A percentile compares a stretch with the other conserved stretches of the same genome.
Evolutionary conservation across 2,113 vertebrate species (phyloP).

Genomic region (Tyrannus savana): DNA sequence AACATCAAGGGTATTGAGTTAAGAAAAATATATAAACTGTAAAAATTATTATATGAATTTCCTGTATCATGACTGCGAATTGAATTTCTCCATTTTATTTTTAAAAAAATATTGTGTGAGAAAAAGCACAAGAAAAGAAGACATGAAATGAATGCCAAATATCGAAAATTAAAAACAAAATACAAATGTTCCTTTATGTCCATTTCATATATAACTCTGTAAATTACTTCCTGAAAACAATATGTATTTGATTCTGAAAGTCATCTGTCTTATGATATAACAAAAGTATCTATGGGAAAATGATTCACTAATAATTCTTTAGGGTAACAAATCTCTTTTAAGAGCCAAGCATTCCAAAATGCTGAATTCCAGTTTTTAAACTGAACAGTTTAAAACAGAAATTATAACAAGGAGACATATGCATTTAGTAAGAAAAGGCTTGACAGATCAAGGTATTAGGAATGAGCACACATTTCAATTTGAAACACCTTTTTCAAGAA

Average conservation of each 20-base stretch:
- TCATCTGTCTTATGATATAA: neutral
- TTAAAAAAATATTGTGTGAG: neutral
- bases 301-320: neutral
- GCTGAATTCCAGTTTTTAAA: neutral
- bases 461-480: neutral
- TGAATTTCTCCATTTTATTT: neutral
- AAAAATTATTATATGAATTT: neutral
- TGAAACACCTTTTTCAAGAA: neutral
- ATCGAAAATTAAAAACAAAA: neutral
- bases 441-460: neutral
- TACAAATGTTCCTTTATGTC: accelerated
- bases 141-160: neutral
- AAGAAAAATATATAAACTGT: neutral
- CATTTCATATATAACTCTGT: neutral
- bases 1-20: too few relatives aligned
- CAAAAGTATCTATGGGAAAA: neutral
- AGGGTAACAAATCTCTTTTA: neutral
- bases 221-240: neutral
- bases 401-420: too few relatives aligned
- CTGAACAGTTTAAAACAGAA: too few relatives aligned
- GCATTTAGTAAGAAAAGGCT: neutral
- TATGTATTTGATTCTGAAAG: neutral
- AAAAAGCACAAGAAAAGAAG: neutral
- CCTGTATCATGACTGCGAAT: neutral
- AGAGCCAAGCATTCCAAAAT: neutral